A percentile compares a stretch with the other conserved stretches of the same genome.
These are phyloP conservation scores for Beris morrisii DNA, from an alignment of 2,888 invertebrate species.

Conservation along the genomic window DNA sequence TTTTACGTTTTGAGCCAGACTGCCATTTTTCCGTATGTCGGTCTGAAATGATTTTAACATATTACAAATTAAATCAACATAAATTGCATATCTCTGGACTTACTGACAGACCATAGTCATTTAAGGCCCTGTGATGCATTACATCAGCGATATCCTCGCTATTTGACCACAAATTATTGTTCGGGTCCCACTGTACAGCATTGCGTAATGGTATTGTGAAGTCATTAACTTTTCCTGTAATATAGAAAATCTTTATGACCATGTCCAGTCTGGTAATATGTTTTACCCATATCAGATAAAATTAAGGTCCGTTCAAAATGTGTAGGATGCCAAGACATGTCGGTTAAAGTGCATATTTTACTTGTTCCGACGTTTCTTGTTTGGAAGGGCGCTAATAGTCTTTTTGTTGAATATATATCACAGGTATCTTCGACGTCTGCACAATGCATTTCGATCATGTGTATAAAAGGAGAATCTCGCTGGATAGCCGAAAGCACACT, in stretches of 20 bases:
- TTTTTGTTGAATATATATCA: slow-evolving; percentile 75
- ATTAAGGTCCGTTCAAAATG: slow-evolving; percentile 60
- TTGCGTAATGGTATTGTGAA: slow-evolving; percentile 51
- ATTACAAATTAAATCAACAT: background rate
- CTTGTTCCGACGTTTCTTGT: slow-evolving; percentile 27
- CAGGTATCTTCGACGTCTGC: slow-evolving; percentile 70
- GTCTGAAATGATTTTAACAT: slow-evolving; percentile 56
- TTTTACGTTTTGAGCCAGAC: slow-evolving; percentile 72
- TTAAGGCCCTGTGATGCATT: slow-evolving; percentile 68
- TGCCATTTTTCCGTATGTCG: slow-evolving; percentile 78
- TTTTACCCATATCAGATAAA: slow-evolving; percentile 48
- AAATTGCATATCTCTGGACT: slow-evolving; percentile 30
- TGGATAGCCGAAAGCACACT: slow-evolving; percentile 81
- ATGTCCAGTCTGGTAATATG: too few species aligned
- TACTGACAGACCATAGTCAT: slow-evolving; percentile 75
- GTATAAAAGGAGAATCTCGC: slow-evolving; percentile 74
- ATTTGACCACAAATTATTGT: slow-evolving; percentile 44
- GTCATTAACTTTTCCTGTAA: slow-evolving; percentile 48
- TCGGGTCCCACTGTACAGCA: slow-evolving; percentile 51
- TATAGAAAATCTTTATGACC: background rate
- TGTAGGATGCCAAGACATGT: slow-evolving; percentile 86
- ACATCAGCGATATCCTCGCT: slow-evolving; percentile 65
- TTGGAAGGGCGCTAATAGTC: slow-evolving; percentile 60
- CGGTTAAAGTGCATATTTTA: slow-evolving; percentile 60
- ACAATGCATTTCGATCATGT: slow-evolving; percentile 84